Percentiles rank a stretch among this genome's conserved stretches.
phyloP scores from a whole-genome alignment of 2,113 vertebrate species.

The Tetrax tetrax region DNA sequence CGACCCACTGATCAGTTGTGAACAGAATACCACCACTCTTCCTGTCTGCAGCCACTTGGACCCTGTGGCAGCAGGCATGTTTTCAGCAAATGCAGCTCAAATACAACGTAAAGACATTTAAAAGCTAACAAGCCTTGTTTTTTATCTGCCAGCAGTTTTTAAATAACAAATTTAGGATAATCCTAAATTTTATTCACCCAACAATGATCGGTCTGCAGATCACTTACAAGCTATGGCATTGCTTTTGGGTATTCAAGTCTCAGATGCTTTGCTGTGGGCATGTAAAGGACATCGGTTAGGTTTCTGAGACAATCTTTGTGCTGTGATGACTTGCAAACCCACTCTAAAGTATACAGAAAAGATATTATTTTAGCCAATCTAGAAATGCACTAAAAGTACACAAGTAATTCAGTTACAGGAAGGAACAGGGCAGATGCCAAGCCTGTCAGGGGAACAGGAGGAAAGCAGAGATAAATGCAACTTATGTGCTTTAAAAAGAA shows the following conservation, averaged over 20 bases:
- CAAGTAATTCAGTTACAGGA: constrained; percentile 47
- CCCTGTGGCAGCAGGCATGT: background rate
- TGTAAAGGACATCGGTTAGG: background rate
- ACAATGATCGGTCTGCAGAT: background rate
- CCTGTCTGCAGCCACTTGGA: background rate
- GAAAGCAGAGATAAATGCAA: constrained; percentile 35
- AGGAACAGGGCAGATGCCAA: constrained; percentile 38
- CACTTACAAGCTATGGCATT: background rate
- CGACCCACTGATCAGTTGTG: background rate
- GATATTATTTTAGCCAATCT: background rate
- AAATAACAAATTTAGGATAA: background rate
- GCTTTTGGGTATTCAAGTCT: background rate
- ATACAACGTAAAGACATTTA: background rate
- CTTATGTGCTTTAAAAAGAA: constrained; percentile 26
- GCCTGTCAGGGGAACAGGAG: background rate
- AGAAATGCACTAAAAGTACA: background rate
- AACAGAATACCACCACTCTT: background rate
- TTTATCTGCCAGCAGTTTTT: background rate
- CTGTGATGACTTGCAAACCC: background rate
- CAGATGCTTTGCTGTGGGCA: constrained; percentile 2
- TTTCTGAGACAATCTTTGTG: constrained; percentile 27
- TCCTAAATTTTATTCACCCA: background rate
- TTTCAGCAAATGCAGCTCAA: background rate
- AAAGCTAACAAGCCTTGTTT: background rate
- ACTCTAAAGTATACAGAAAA: constrained; percentile 13